A percentile compares a stretch with the other conserved stretches of the same genome.
phyloP scores from a whole-genome alignment of 1,140 invertebrate genomes.

The Philopotamus ludificatus region DNA sequence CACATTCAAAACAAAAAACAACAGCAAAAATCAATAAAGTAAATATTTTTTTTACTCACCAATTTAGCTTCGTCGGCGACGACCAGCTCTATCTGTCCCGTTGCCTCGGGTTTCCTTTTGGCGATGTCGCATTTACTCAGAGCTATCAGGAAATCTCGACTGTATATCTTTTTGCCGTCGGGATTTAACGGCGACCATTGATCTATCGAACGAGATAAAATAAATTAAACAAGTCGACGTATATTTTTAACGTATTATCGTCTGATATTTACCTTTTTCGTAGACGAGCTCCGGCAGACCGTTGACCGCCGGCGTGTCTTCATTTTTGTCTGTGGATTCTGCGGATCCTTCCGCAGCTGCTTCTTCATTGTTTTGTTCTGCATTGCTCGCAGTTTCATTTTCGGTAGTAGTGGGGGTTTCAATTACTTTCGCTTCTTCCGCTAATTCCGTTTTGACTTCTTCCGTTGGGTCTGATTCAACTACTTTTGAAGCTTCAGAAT shows the following conservation, averaged over 20 bases:
- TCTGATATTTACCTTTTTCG: slow-evolving; percentile 1
- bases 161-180: slow-evolving; percentile 78
- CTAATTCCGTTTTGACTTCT: not conserved
- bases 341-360: slow-evolving; percentile 11
- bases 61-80: slow-evolving; percentile 9
- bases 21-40: not conserved
- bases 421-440: not conserved
- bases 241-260: not conserved
- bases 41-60: not conserved
- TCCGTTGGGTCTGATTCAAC: too few species aligned
- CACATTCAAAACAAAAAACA: not conserved
- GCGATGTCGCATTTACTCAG: slow-evolving; percentile 72
- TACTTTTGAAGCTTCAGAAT: too few species aligned
- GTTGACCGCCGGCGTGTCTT: slow-evolving; percentile 5
- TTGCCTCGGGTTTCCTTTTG: slow-evolving; percentile 68
- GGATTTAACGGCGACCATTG: slow-evolving; percentile 85
- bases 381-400: slow-evolving; percentile 8
- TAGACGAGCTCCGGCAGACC: not conserved
- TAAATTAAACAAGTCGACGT: not conserved
- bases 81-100: slow-evolving; percentile 42
- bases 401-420: not conserved
- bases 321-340: slow-evolving; percentile 7
- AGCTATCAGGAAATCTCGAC: slow-evolving; percentile 65
- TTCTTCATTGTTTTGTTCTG: not conserved
- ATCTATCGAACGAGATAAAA: slow-evolving; percentile 55